Evolutionary conservation across 2,888 invertebrate species (phyloP), one percentile per base, ranked within the genome.

Genomic region (Pheosia tremula): DNA sequence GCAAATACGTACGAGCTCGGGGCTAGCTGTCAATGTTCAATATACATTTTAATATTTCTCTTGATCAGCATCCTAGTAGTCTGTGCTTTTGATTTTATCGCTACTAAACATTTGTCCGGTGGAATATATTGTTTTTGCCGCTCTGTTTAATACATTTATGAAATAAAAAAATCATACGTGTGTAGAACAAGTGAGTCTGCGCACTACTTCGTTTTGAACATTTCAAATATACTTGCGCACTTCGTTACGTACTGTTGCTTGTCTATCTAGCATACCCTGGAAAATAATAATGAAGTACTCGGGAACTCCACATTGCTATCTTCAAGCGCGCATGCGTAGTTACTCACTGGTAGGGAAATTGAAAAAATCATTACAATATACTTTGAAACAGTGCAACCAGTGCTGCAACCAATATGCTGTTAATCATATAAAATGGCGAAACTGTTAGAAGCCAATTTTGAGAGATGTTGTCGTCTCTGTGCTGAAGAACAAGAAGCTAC

Each of bases 401-500:
- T 68, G 66, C 67, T 53, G 65, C 64, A 41, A 64, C 60, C 69
- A 62, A 50, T 57, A 75, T 68, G 61, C 58, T 63, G 59, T 53
- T 62, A 64, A 62, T 62, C 59, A 52, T 59, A 58, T 71, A 69
- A 66, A 60, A 87, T 87, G 87, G 75, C 73, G 61, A 64, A 75
- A 64, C 75, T 67, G 65, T 66, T 79, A 47, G 78, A 83, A 67
- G 78, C 80, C 45, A 85, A 73, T 72, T 93, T 92, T 69, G 90
- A 92, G 69, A 84, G 90, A 70, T 89, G 94, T 81, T 96, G 96
- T 84, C 94, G 96, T 70, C 94, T 96, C 73, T 96, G 96, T 88
- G 95, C 95, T 67, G 91, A 94, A 72, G 94, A 95, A 79, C 94
- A 94, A 75, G 94, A 94, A 79, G 94, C 94, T 73, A 95, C 95